These are phyloP conservation scores for Steromphala cineraria DNA, from an alignment of 2,888 invertebrate species.

Conservation along the genomic window DNA sequence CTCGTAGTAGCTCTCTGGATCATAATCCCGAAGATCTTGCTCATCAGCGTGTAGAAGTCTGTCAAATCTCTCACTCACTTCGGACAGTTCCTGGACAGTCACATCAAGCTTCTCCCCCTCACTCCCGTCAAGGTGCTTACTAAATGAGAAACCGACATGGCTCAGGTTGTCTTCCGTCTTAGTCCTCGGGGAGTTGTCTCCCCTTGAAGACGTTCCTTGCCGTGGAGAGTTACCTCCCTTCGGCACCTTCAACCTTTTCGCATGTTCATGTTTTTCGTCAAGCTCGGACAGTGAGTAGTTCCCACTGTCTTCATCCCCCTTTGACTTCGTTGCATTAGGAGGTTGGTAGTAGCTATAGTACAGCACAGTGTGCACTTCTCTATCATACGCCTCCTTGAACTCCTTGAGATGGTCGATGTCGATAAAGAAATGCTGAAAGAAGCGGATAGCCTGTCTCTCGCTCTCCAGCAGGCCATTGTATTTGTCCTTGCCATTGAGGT, in stretches of 20 bases:
- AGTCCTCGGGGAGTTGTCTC: not conserved
- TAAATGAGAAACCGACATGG: conserved; percentile 14
- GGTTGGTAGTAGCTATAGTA: conserved; percentile 58
- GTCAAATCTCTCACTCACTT: conserved; percentile 61
- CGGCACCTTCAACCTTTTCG: conserved; percentile 20
- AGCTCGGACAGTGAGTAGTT: conserved; percentile 39
- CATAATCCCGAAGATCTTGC: conserved; percentile 56
- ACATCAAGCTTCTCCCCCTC: conserved; percentile 40
- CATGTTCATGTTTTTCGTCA: not conserved
- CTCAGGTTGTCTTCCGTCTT: not conserved
- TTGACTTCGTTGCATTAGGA: not conserved
- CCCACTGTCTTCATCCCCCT: conserved; percentile 40
- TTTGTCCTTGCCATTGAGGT: conserved; percentile 34
- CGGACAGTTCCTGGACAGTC: conserved; percentile 54
- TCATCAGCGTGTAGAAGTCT: conserved; percentile 55
- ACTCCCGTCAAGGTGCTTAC: conserved; percentile 15
- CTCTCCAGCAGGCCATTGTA: conserved; percentile 36
- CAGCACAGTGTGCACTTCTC: conserved; percentile 59
- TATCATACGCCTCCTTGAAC: conserved; percentile 65
- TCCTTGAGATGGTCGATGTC: conserved; percentile 59
- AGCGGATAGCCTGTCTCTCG: conserved; percentile 47
- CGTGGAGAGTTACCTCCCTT: not conserved
- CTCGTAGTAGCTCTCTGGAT: conserved; percentile 67
- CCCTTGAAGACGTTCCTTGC: not conserved
- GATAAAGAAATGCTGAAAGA: conserved; percentile 60